A percentile compares a stretch with the other conserved stretches of the same genome.
These are phyloP conservation scores for Gasterosteus nipponicus DNA, from an alignment of 2,113 vertebrate genomes.

Conservation along the genomic window DNA sequence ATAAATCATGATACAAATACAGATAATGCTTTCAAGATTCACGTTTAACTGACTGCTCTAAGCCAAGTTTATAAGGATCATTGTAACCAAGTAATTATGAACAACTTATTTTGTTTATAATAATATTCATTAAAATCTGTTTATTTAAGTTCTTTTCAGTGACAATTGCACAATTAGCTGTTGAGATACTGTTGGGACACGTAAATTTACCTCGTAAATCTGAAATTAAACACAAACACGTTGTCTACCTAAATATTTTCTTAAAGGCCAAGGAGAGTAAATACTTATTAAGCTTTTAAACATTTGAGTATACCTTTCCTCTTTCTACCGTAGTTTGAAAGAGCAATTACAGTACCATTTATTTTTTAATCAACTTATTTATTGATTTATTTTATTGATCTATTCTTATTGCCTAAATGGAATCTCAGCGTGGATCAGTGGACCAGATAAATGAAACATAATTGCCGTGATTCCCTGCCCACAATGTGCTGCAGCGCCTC, in stretches of 20 bases:
- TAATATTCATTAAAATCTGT: slow-evolving; percentile 7
- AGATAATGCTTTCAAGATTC: slow-evolving; percentile 17
- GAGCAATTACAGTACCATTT: slow-evolving; percentile 28
- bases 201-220: slow-evolving; percentile 37
- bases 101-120: neutral
- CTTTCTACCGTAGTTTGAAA: neutral
- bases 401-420: slow-evolving; percentile 16
- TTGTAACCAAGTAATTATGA: neutral
- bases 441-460: slow-evolving; percentile 9
- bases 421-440: slow-evolving; percentile 24
- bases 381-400: neutral
- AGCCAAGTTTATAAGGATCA: neutral
- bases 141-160: slow-evolving; percentile 6
- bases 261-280: slow-evolving; percentile 38
- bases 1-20: slow-evolving; percentile 17
- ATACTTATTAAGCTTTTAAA: slow-evolving; percentile 55
- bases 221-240: slow-evolving; percentile 41
- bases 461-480: neutral
- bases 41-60: slow-evolving; percentile 15
- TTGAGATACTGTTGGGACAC: slow-evolving; percentile 21
- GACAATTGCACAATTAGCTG: slow-evolving; percentile 15
- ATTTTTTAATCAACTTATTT: slow-evolving; percentile 30
- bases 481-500: neutral
- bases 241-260: too few relatives aligned
- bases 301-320: slow-evolving; percentile 22